Base-by-base conservation (phyloP, 2,797 vertebrate species). In the Coregonus ussuriensis region DNA sequence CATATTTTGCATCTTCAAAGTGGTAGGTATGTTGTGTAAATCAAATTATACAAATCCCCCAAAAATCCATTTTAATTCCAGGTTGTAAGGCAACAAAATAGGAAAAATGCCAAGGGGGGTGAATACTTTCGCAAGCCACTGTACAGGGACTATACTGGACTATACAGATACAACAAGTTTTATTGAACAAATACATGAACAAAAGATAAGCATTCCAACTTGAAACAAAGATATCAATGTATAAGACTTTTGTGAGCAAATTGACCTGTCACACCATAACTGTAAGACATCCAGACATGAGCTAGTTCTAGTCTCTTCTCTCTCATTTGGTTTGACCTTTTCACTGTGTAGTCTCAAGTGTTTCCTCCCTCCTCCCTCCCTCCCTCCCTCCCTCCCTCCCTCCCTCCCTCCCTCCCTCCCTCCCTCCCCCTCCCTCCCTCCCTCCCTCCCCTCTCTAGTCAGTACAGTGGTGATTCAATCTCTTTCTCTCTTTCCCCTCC, bases 251-350 rank as follows among this genome's bases (percentile, higher is more conserved):
- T n/a, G 15, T 51, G 31, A 86, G 83, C 82, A 90, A 72, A 82
- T 77, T 77, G 79, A 81, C 83, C 78, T 80, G 83, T 88, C 81
- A 85, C 76, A 81, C 72, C 79, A 78, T 31, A 83, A 65, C 87
- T 90, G 81, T 86, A 67, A 87, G 80, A 80, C 72, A 80, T 51
- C 9, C 79, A 54, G 82, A 78, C 82, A 77, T 77, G 77, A 86
- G 87, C 80, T 75, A 74, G 79, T 82, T 82, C 83, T 79, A 81
- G 69, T 88, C 82, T 83, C 87, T 84, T 81, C 76, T 76, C 37
- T 81, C 63, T 89, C 88, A 91, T 87, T 86, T 87, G 76, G 71
- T 63, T 25, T 83, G 88, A 83, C 86, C 83, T 89, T 86, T 85
- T 86, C 81, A 86, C 74, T 77, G 56, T 71, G 74, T 53, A 59